Base-by-base conservation (phyloP, 1,140 invertebrate species). In the Diploscapter pachys region DNA sequence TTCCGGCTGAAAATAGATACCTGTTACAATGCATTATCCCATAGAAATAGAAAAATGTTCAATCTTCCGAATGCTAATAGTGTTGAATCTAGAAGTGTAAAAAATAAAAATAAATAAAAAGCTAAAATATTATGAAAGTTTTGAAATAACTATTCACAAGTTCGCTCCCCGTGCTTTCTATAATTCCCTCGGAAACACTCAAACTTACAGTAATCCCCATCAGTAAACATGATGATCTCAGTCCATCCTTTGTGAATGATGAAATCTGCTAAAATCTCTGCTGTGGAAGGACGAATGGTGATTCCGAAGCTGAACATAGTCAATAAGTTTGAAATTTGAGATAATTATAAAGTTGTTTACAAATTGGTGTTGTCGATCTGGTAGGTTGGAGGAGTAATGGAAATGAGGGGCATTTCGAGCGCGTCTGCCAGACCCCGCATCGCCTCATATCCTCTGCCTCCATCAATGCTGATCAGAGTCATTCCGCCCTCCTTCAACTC, bases 231-330 rank as follows among this genome's bases (percentile, higher is more conserved):
- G 61, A 85, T 79, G 50, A 85, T 68, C 64, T 81, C 79, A 8
- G 73, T 65, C 83, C 83, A 85, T 56, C 77, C 71, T 65, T 85
- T 85, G 52, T 85, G 73, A 51, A 85, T 55, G 48, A 85, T 81
- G 56, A 85, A 78, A 77, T 85, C 84, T 4, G 83, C 84, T 3
- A 85, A 54, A 5, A 85, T 69, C 78, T 84, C 80, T 51, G 80
- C 73, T 56, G 75, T 83, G 53, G 83, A 79, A 49, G 84, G 84
- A n/a, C 84, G 79, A 13, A 85, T 48, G 55, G 76, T 79, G 9
- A 85, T 79, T 79, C 85, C 83, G 64, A 85, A 85, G 63, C 80
- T 85, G 68, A 78, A 80, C 65, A 31, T 31, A 31, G 1, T 31
- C 31, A 31, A 31, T 31, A 31, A 31, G 31, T 31, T 31, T 31